Base-by-base conservation (phyloP, 2,888 invertebrate species). In the Synanthedon formicaeformis region DNA sequence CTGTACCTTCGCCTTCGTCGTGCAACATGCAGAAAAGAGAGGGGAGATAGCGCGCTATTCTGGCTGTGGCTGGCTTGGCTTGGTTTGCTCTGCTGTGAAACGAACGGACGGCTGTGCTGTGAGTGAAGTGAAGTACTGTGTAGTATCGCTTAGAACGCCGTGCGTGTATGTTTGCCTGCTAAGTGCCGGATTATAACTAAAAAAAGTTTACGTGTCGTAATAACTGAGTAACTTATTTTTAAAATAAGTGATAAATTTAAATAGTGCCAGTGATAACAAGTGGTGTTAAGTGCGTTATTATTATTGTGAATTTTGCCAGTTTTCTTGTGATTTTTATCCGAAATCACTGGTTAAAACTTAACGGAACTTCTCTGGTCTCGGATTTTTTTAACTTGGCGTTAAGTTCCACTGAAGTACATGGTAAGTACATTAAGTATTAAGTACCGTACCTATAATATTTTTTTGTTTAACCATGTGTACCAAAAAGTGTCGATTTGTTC, bases 311-410 rank as follows among this genome's bases (percentile, higher is more conserved):
- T 55, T 58, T 53, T 62, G 27, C 12, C 12, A 58, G 75, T 78
- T 81, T 80, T 81, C 60, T 62, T 69, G 80, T 71, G 79, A 64
- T 84, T 84, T 81, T 78, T 63, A 57, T 62, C 65, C 60, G 64
- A 80, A 84, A 84, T 78, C 75, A 64, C 78, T 69, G 67, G 71
- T 71, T 75, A 84, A 78, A 79, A 74, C 73, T 68, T 73, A 76
- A 75, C 79, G 78, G 78, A 79, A 78, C 79, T 71, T 63, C 62
- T 65, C 13, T 71, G 65, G 69, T 64, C 65, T 72, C 71, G 77
- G 79, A 80, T 79, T 79, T 69, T 54, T 51, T 53, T 55, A 54
- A 50, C 51, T 55, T 55, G 10, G 55, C 52, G 50, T 62, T 69
- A 65, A 68, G 67, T 76, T 75, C 62, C 75, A 75, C 75, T 74